These are phyloP conservation scores for Saguinus imperator DNA, from an alignment of 2,113 vertebrate species.

Conservation along the genomic window DNA sequence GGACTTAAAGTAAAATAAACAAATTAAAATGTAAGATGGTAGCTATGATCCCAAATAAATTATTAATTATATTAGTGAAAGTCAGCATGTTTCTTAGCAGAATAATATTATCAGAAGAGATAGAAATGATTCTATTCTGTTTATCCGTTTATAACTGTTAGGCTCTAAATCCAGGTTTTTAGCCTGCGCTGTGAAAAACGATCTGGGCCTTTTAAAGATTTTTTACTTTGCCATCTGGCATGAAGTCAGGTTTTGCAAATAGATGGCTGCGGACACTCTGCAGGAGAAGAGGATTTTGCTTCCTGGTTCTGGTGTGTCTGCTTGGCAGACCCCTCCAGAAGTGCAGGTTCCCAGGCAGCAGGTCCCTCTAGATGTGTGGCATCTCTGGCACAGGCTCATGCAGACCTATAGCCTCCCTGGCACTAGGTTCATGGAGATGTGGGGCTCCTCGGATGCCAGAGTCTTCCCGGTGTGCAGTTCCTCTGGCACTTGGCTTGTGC, in stretches of 20 bases:
- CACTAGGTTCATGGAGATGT: neutral
- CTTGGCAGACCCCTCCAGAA: neutral
- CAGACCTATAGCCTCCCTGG: neutral
- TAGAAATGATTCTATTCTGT: neutral
- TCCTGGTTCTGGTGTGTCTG: neutral
- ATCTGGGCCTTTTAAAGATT: neutral
- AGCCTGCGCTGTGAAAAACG: neutral
- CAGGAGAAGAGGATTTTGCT: neutral
- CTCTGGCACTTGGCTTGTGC: neutral
- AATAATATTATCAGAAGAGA: neutral
- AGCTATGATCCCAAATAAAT: neutral
- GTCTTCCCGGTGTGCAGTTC: neutral
- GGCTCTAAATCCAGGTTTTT: neutral
- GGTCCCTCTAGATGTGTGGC: neutral
- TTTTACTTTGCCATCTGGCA: neutral
- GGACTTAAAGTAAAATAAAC: too few species aligned
- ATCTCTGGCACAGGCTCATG: neutral
- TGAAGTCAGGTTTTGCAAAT: neutral
- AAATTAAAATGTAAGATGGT: neutral
- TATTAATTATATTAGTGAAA: neutral
- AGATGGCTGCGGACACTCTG: neutral
- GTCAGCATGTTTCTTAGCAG: neutral
- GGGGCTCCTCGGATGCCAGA: accelerated
- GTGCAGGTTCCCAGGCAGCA: neutral
- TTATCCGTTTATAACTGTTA: neutral